Base-by-base conservation (phyloP, 2,888 invertebrate genomes). In the Syritta pipiens region DNA sequence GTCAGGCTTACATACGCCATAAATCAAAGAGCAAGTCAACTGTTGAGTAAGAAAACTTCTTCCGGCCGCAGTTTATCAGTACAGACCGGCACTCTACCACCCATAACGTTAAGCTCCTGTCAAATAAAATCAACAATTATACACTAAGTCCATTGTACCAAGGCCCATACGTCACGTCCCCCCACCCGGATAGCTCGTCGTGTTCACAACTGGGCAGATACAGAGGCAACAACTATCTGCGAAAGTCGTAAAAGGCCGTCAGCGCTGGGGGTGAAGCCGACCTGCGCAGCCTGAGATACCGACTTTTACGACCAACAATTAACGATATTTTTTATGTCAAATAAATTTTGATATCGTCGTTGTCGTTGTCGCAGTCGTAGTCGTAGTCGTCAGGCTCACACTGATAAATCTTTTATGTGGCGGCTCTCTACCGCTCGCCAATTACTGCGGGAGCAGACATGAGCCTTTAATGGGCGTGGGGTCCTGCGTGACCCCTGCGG, bases 241-340 rank as follows among this genome's bases (percentile, higher is more conserved):
- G 49, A 35, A 53, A 53, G 46, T 53, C 67, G 20, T 74, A 67
- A 74, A 74, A 59, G 6, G 35, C 14, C 35, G 42, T 48, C 28
- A 0, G n/a, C 7, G 24, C 67, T 28, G 53, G 46, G 51, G 40
- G 37, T 53, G 37, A 63, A 72, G 42, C 32, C 55, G 49, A 63
- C 72, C 72, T 72, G 72, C 51, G 60, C 19, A 28, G 51, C 44
- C 37, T 14, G 19, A 74, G 74, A 74, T 74, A 74, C 46, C 68
- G n/a, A 46, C 26, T 67, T 74, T 74, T 59, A 74, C 59, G 68
- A 74, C 59, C 67, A 12, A 42, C 55, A 75, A 55, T 75, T 69
- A 75, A 69, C 62, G 75, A 42, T 69, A 12, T 68, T 68, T 62
- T 55, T 60, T 60, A 60, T 62, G 42, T 55, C 26, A 69, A 32